Percentiles rank a stretch among this genome's conserved stretches.
These are phyloP conservation scores for Okamejei kenojei DNA, from an alignment of 2,797 vertebrate species.

Conservation along the genomic window DNA sequence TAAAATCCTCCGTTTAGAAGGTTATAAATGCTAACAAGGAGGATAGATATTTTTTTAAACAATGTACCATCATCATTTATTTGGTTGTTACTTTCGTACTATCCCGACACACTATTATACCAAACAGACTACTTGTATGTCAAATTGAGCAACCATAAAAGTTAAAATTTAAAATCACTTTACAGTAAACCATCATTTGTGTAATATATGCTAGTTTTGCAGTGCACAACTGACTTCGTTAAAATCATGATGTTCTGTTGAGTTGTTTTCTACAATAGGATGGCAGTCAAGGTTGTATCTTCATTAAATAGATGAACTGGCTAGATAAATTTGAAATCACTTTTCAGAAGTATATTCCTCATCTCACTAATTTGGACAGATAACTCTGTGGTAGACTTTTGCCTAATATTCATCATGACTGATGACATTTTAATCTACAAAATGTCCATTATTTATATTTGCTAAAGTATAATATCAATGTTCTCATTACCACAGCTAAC, in stretches of 20 bases:
- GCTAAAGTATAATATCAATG: neutral
- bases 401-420: neutral
- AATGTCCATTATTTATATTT: neutral
- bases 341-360: neutral
- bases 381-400: neutral
- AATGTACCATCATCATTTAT: conserved; percentile 1
- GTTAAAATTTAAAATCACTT: neutral
- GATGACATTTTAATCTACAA: neutral
- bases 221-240: neutral
- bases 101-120: neutral
- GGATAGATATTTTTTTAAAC: neutral
- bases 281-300: neutral
- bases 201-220: neutral
- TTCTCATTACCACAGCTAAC: neutral
- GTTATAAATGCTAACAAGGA: neutral
- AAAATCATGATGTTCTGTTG: neutral
- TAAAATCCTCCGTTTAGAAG: neutral
- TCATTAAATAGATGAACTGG: neutral
- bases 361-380: neutral
- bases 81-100: neutral
- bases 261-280: conserved; percentile 21
- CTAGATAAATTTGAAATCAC: neutral
- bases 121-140: neutral
- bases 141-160: neutral
- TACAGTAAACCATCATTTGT: neutral